These are phyloP conservation scores for Candoia aspera DNA, from an alignment of 2,113 vertebrate species.

Conservation along the genomic window DNA sequence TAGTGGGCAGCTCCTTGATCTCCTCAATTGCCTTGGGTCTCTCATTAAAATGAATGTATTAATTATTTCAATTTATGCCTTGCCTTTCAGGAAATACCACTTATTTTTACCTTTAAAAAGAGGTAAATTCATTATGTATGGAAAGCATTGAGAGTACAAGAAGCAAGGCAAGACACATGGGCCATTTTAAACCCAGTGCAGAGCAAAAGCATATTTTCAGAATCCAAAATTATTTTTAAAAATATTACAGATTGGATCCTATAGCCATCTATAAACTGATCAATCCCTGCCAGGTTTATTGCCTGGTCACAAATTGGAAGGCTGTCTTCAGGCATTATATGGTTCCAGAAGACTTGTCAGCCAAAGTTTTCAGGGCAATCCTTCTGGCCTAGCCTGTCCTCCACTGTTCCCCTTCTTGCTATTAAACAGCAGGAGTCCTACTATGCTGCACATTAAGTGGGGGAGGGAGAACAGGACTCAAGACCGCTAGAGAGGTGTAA, in stretches of 20 bases:
- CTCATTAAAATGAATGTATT: neutral
- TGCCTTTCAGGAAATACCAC: neutral
- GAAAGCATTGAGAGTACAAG: neutral
- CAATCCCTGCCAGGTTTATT: neutral
- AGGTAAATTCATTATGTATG: neutral
- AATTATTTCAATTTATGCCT: neutral
- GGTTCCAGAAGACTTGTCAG: too few relatives aligned
- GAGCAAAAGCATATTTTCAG: neutral
- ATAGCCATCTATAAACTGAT: neutral
- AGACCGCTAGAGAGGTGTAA: neutral
- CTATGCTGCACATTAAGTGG: neutral
- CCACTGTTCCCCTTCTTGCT: neutral
- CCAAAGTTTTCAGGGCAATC: neutral
- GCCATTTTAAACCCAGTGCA: neutral
- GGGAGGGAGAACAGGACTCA: neutral
- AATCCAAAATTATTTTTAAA: slow-evolving; percentile 30
- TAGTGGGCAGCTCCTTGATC: neutral
- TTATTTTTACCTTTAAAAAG: neutral
- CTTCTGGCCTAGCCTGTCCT: neutral
- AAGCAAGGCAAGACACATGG: neutral
- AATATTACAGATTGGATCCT: neutral
- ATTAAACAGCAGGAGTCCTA: neutral
- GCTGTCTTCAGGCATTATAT: neutral
- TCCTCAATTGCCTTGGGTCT: neutral
- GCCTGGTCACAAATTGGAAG: neutral